Evolutionary conservation across 2,888 invertebrate genomes (phyloP).

Genomic region (Myopa testacea): DNA sequence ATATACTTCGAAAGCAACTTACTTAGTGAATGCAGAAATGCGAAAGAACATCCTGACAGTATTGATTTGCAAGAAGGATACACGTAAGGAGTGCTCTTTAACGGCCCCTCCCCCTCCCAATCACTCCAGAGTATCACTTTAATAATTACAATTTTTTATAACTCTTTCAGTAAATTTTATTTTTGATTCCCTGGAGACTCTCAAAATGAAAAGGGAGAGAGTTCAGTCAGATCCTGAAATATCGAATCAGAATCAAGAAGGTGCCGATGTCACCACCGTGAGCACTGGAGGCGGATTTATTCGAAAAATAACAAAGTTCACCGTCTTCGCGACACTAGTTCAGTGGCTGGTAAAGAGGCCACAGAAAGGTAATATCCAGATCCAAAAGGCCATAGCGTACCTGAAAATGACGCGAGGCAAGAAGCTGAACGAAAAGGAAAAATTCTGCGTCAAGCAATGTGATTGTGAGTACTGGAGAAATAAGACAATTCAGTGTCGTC

Average conservation of each 20-base stretch:
- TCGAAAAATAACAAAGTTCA: conserved; percentile 62
- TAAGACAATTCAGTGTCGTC: too few species aligned
- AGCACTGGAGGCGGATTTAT: conserved; percentile 50
- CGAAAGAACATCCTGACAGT: conserved; percentile 77
- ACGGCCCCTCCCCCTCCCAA: neutral
- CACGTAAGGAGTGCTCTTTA: conserved; percentile 58
- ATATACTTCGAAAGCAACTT: conserved; percentile 77
- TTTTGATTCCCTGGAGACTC: conserved; percentile 54
- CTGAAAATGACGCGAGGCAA: conserved; percentile 52
- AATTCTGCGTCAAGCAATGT: conserved; percentile 58
- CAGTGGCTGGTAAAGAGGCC: conserved; percentile 65
- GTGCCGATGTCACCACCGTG: conserved; percentile 35
- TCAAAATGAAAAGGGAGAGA: conserved; percentile 46
- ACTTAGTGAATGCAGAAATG: conserved; percentile 76
- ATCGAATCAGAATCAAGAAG: conserved; percentile 27
- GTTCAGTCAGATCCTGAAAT: neutral
- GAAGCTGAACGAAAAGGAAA: conserved; percentile 54
- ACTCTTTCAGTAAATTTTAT: conserved; percentile 55
- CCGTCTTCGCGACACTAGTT: conserved; percentile 62
- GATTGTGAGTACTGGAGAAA: conserved; percentile 57
- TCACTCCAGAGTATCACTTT: neutral
- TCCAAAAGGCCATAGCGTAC: conserved; percentile 56
- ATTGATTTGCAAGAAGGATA: conserved; percentile 64
- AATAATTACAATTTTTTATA: neutral
- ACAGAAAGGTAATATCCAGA: conserved; percentile 52